phyloP scores from a whole-genome alignment of 2,888 invertebrate species.

The Cetonia aurata region DNA sequence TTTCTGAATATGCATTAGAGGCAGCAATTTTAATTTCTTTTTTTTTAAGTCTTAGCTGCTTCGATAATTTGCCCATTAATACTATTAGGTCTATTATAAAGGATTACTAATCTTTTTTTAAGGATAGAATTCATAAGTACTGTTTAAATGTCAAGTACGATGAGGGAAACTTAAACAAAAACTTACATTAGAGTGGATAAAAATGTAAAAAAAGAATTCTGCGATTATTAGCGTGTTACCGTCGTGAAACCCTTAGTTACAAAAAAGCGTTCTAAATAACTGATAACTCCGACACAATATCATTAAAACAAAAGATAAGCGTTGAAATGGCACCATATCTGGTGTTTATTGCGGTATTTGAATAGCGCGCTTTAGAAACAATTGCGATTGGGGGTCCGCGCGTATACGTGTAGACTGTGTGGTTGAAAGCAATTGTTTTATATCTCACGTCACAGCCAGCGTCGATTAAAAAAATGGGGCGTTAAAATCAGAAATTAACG shows the following conservation, averaged over 20 bases:
- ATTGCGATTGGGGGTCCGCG: conserved; percentile 50
- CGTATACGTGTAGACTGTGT: background rate
- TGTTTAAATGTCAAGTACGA: no score
- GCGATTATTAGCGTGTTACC: conserved; percentile 7
- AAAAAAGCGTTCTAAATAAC: conserved; percentile 56
- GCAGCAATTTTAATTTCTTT: no score
- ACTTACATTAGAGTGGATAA: no score
- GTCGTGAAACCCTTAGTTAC: conserved; percentile 7
- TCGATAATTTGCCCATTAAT: no score
- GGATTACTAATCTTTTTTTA: no score
- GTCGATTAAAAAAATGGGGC: conserved; percentile 5
- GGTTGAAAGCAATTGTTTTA: conserved; percentile 23
- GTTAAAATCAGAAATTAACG: conserved; percentile 31
- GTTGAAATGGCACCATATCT: conserved; percentile 57
- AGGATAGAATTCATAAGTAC: no score
- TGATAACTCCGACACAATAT: conserved; percentile 55
- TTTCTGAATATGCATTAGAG: no score
- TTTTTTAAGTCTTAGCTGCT: no score
- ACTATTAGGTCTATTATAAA: no score
- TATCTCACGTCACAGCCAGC: conserved; percentile 26
- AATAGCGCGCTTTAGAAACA: conserved; percentile 56
- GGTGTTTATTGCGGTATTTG: conserved; percentile 61
- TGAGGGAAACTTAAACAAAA: no score
- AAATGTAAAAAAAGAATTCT: background rate
- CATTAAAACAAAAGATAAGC: conserved; percentile 61